Percentiles rank a stretch among this genome's conserved stretches.
These are phyloP conservation scores for Hetaerina americana DNA, from an alignment of 1,140 invertebrate genomes.

Conservation along the genomic window DNA sequence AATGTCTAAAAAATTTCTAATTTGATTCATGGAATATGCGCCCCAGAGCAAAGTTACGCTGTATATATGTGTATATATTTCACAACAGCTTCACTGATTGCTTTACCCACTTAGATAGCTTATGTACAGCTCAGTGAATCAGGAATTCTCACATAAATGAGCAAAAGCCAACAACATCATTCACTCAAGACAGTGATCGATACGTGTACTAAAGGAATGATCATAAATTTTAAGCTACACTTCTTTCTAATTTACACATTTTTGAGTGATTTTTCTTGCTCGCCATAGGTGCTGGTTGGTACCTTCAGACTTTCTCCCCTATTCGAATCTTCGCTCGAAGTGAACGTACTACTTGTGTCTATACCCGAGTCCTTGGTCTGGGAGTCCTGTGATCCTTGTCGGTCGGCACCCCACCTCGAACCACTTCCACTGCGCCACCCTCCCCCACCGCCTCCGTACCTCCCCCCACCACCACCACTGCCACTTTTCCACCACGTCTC, in stretches of 20 bases:
- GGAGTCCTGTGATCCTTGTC: constrained; percentile 73
- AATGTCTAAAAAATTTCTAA: too few species aligned
- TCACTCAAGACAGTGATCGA: neutral
- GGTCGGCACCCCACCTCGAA: constrained; percentile 51
- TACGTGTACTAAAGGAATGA: neutral
- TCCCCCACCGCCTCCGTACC: constrained; percentile 17
- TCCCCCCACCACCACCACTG: constrained; percentile 19
- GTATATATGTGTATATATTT: too few species aligned
- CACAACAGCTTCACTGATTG: too few species aligned
- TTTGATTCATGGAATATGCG: too few species aligned
- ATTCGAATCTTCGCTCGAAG: constrained; percentile 88
- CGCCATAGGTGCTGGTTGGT: constrained; percentile 1
- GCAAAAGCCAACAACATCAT: neutral
- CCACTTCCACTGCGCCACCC: constrained; percentile 42
- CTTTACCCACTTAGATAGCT: too few species aligned
- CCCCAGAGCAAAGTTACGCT: too few species aligned
- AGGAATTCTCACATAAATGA: too few species aligned
- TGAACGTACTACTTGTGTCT: constrained; percentile 89
- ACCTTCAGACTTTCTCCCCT: constrained; percentile 29
- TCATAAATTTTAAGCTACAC: neutral
- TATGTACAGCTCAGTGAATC: too few species aligned
- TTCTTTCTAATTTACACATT: neutral
- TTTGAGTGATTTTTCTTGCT: neutral
- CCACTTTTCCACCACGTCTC: constrained; percentile 16
- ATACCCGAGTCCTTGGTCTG: constrained; percentile 89